phyloP scores from a whole-genome alignment of 2,888 invertebrate species.

The Himalopsyche japonica region DNA sequence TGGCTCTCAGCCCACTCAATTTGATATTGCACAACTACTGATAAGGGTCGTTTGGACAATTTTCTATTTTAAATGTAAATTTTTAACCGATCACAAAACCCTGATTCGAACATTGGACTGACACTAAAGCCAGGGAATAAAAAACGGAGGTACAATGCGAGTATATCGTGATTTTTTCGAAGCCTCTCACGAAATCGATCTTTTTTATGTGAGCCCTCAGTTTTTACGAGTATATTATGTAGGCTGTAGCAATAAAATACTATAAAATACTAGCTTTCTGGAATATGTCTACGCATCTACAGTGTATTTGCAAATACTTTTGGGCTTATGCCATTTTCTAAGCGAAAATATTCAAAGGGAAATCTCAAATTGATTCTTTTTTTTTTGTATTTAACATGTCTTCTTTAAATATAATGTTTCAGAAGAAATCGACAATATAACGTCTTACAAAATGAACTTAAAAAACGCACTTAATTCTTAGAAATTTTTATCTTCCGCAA shows the following conservation, averaged over 20 bases:
- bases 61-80: constrained; percentile 29
- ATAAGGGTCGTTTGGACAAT: constrained; percentile 22
- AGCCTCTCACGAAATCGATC: neutral
- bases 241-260: neutral
- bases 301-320: neutral
- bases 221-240: neutral
- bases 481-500: too few relatives aligned
- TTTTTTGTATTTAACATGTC: too few relatives aligned
- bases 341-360: neutral
- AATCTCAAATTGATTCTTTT: neutral
- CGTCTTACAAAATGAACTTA: too few relatives aligned
- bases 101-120: neutral
- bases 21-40: constrained; percentile 24
- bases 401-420: too few relatives aligned
- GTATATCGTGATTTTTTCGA: neutral
- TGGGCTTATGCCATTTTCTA: too few relatives aligned
- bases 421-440: too few relatives aligned
- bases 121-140: neutral
- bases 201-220: neutral
- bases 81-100: neutral
- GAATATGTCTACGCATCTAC: neutral
- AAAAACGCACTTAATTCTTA: too few relatives aligned
- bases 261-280: neutral
- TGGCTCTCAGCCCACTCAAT: constrained; percentile 2
- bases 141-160: neutral